Percentiles rank a stretch among this genome's conserved stretches.
These are phyloP conservation scores for Orius laevigatus DNA, from an alignment of 1,140 invertebrate species.

Conservation along the genomic window DNA sequence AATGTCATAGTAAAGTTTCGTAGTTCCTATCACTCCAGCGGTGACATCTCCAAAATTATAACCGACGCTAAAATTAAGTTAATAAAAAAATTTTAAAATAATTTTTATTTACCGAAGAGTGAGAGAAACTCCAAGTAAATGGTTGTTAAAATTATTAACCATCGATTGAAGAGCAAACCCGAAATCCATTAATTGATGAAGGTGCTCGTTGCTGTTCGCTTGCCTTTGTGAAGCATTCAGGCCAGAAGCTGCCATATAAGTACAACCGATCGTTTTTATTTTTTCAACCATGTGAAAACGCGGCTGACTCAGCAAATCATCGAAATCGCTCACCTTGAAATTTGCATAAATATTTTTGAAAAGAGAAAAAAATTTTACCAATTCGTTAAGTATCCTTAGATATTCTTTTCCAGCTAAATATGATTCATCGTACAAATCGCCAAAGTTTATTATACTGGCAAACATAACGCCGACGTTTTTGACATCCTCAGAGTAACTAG, in stretches of 20 bases:
- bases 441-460: slow-evolving; percentile 89
- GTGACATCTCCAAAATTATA: slow-evolving; percentile 70
- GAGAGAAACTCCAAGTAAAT: slow-evolving; percentile 75
- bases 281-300: slow-evolving; percentile 87
- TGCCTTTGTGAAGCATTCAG: slow-evolving; percentile 44
- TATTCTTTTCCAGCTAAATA: slow-evolving; percentile 86
- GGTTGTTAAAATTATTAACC: slow-evolving; percentile 73
- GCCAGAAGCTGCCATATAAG: slow-evolving; percentile 94
- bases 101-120: slow-evolving; percentile 65
- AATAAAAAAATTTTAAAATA: slow-evolving; percentile 31
- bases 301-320: slow-evolving; percentile 66
- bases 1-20: slow-evolving; percentile 92
- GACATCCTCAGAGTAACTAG: slow-evolving; percentile 89
- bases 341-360: no score
- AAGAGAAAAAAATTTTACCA: slow-evolving; percentile 34
- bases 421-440: slow-evolving; percentile 90
- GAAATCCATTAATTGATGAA: slow-evolving; percentile 77
- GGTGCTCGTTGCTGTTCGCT: slow-evolving; percentile 36
- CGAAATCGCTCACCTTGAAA: slow-evolving; percentile 82
- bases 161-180: slow-evolving; percentile 73
- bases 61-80: slow-evolving; percentile 27
- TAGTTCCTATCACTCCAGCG: slow-evolving; percentile 86
- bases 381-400: slow-evolving; percentile 81
- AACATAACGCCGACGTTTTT: slow-evolving; percentile 86
- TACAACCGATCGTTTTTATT: slow-evolving; percentile 94